A percentile compares a stretch with the other conserved stretches of the same genome.
These are phyloP conservation scores for Mohoua ochrocephala DNA, from an alignment of 2,113 vertebrate genomes.

Conservation along the genomic window DNA sequence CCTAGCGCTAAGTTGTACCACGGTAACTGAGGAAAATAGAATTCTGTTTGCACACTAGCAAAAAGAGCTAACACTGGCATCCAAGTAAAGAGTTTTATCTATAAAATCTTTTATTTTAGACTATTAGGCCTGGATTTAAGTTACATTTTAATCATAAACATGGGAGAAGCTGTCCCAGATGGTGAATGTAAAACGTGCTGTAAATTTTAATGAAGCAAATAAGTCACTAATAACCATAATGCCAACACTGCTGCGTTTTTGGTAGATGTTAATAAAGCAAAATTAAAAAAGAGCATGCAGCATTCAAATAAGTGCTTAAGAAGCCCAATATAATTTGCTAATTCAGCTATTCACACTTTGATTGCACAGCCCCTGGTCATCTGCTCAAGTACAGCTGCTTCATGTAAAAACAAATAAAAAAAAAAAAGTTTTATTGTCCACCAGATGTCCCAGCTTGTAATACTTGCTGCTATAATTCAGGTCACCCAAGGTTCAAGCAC, in stretches of 20 bases:
- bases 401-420: conserved; percentile 63
- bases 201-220: conserved; percentile 77
- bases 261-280: conserved; percentile 71
- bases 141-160: conserved; percentile 64
- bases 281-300: conserved; percentile 69
- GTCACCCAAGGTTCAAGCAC: conserved; percentile 70
- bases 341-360: conserved; percentile 73
- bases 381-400: conserved; percentile 72
- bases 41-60: conserved; percentile 4
- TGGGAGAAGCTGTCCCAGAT: conserved; percentile 65
- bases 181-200: conserved; percentile 67
- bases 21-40: background rate
- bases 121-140: conserved; percentile 45
- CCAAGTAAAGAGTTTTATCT: conserved; percentile 48
- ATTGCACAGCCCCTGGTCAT: conserved; percentile 72
- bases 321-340: conserved; percentile 70
- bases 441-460: conserved; percentile 73
- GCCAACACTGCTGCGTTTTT: conserved; percentile 57
- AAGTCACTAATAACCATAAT: conserved; percentile 72
- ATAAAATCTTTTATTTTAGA: conserved; percentile 40
- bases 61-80: conserved; percentile 33
- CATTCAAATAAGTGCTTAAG: conserved; percentile 69
- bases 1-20: background rate
- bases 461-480: conserved; percentile 56
- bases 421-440: conserved; percentile 70